Conservation (phyloP, 2,113 vertebrate genomes). For the Cariama cristata region DNA sequence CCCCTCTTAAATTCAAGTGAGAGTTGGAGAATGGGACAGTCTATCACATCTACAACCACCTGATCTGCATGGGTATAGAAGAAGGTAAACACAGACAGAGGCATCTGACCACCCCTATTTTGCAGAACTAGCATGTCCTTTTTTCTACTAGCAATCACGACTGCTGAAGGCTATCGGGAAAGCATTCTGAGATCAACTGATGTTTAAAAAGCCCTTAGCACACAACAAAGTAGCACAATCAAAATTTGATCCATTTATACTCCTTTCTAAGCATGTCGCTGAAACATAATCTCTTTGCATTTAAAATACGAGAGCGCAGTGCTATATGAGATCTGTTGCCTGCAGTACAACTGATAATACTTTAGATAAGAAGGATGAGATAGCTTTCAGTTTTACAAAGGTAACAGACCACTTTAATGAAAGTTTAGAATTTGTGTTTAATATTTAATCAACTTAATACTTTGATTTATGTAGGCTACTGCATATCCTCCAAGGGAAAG, state of each 20-base stretch:
- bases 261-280: background rate
- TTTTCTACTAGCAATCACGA: background rate
- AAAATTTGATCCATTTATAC: constrained; percentile 19
- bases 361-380: constrained; percentile 23
- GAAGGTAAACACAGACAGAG: background rate
- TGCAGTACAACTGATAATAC: constrained; percentile 10
- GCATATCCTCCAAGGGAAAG: background rate
- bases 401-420: constrained; percentile 22
- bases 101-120: background rate
- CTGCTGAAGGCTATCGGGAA: constrained; percentile 2
- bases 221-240: background rate
- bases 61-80: background rate
- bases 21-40: background rate
- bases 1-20: background rate
- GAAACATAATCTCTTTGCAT: background rate
- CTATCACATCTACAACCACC: background rate
- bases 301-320: background rate
- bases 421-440: constrained; percentile 41
- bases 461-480: constrained; percentile 52
- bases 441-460: constrained; percentile 57
- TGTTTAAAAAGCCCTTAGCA: background rate
- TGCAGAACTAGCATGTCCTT: background rate
- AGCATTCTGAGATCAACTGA: background rate
- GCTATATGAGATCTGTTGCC: background rate
- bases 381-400: constrained; percentile 33